Evolutionary conservation across 2,797 vertebrate genomes (phyloP).

Genomic region (Phataginus tricuspis): DNA sequence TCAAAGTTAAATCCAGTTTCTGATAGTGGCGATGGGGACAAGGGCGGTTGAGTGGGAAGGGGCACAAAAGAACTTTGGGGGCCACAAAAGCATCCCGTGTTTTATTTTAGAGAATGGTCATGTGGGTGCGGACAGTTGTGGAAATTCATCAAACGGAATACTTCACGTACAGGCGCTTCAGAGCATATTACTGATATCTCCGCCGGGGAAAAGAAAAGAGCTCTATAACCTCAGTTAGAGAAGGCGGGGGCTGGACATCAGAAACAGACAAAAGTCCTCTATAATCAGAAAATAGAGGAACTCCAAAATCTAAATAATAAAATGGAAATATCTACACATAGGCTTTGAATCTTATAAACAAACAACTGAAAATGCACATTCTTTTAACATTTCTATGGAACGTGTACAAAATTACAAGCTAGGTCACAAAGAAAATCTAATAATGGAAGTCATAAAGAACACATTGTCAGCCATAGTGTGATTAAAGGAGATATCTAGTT

Average conservation of each 20-base stretch:
- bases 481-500: background rate
- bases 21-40: background rate
- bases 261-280: background rate
- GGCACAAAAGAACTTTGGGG: too few species aligned
- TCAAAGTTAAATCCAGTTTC: background rate
- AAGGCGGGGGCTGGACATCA: background rate
- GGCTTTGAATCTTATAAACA: background rate
- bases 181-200: background rate
- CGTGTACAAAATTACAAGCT: background rate
- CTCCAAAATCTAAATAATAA: background rate
- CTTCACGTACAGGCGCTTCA: background rate
- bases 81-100: rapidly evolving
- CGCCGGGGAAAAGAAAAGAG: background rate
- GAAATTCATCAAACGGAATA: background rate
- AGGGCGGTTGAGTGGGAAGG: background rate
- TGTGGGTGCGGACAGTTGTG: too few species aligned
- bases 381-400: background rate
- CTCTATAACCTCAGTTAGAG: background rate
- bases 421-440: background rate
- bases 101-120: background rate
- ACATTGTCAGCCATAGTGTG: background rate
- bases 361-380: background rate
- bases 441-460: background rate
- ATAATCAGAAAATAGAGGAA: background rate
- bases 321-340: background rate